phyloP scores from a whole-genome alignment of 2,797 vertebrate genomes.

The Eremophila alpestris region DNA sequence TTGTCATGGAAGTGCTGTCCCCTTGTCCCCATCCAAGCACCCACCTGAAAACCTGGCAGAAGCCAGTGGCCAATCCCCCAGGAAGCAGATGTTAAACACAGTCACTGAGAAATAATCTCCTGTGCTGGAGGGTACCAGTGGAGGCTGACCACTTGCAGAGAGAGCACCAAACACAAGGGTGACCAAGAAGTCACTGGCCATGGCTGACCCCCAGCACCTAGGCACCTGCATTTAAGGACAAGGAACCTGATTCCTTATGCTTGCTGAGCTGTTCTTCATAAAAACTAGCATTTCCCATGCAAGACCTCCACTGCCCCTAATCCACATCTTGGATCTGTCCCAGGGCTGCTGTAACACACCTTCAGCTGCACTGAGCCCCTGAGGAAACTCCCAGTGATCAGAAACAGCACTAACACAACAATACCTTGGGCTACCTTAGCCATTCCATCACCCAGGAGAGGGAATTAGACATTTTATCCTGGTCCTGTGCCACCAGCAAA shows the following conservation, averaged over 20 bases:
- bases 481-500: background rate
- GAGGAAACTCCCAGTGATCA: background rate
- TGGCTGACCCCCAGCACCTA: background rate
- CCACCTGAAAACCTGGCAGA: background rate
- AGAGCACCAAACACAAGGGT: fast-evolving
- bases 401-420: background rate
- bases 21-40: fast-evolving
- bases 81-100: background rate
- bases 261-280: background rate
- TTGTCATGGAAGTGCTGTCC: background rate
- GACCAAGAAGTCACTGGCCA: background rate
- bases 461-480: background rate
- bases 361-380: background rate
- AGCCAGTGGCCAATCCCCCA: fast-evolving
- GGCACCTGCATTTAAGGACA: background rate
- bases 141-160: background rate
- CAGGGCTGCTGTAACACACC: background rate
- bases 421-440: background rate
- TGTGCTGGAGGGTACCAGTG: fast-evolving
- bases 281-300: background rate
- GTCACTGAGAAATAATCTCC: background rate
- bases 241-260: background rate
- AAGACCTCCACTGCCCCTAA: background rate
- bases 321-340: background rate
- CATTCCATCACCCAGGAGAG: background rate